Evolutionary conservation across 2,888 invertebrate species (phyloP).

Genomic region (Acanthoscelides obtectus): DNA sequence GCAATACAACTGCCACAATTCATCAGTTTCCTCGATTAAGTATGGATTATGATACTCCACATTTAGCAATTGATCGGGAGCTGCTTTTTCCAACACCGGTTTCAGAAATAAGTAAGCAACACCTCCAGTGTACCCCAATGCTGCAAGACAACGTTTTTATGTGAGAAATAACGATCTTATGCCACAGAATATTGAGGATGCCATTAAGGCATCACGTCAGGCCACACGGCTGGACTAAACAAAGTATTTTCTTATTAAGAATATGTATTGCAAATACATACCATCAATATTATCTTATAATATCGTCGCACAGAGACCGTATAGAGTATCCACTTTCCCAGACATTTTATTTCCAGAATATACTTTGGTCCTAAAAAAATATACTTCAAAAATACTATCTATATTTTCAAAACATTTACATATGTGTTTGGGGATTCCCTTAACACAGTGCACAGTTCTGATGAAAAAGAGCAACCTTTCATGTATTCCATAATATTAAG

Average conservation of each 20-base stretch:
- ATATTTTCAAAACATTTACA: no score
- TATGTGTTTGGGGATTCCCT: no score
- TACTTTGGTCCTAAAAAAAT: conserved; percentile 72
- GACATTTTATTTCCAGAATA: conserved; percentile 74
- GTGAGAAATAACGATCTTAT: not conserved
- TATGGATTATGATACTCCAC: conserved; percentile 90
- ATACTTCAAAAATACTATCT: not conserved
- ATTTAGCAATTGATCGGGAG: conserved; percentile 74
- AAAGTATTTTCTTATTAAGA: not conserved
- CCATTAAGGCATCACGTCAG: no score
- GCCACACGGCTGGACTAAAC: no score
- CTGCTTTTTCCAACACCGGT: conserved; percentile 84
- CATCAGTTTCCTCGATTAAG: conserved; percentile 85
- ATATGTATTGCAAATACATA: conserved; percentile 49
- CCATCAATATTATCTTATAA: conserved; percentile 92
- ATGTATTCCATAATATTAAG: no score
- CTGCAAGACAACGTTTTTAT: conserved; percentile 48
- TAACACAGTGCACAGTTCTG: no score
- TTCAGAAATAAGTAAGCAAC: conserved; percentile 87
- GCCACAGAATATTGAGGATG: not conserved
- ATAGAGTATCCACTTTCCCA: conserved; percentile 66
- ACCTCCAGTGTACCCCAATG: conserved; percentile 86
- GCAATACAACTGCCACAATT: conserved; percentile 83
- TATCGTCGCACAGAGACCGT: conserved; percentile 77
- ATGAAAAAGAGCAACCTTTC: no score